Evolutionary conservation across 2,113 vertebrate species (phyloP).

Genomic region (Rhinolophus ferrumequinum): DNA sequence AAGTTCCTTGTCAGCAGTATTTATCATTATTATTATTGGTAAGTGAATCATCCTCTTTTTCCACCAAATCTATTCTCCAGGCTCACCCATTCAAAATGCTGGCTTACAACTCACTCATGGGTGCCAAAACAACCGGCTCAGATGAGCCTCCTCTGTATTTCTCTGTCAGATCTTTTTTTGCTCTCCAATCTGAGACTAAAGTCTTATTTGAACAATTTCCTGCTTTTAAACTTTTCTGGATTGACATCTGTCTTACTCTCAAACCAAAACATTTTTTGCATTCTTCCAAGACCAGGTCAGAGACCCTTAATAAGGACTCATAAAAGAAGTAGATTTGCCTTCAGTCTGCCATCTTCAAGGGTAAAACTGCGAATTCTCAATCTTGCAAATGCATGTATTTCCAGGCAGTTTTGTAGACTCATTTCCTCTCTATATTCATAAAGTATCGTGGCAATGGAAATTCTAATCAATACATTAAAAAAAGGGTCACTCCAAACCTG

Average conservation of each 20-base stretch:
- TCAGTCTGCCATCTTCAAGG: neutral
- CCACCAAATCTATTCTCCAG: constrained; percentile 77
- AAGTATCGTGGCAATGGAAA: constrained; percentile 38
- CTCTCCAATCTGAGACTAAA: constrained; percentile 54
- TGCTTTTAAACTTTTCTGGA: constrained; percentile 64
- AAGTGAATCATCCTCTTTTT: constrained; percentile 63
- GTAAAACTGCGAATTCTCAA: constrained; percentile 10
- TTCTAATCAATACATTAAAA: constrained; percentile 19
- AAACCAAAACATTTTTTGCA: constrained; percentile 62
- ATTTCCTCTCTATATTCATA: neutral
- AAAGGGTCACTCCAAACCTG: neutral
- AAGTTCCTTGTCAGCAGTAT: constrained; percentile 74
- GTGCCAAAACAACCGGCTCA: constrained; percentile 57
- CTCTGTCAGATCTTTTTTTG: constrained; percentile 52
- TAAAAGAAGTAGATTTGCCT: constrained; percentile 51
- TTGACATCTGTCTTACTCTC: constrained; percentile 71
- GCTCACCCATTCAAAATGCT: constrained; percentile 46
- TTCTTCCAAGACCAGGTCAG: constrained; percentile 60
- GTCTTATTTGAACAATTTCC: constrained; percentile 54
- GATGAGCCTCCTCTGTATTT: constrained; percentile 57
- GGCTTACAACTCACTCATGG: constrained; percentile 4
- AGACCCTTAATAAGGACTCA: constrained; percentile 59
- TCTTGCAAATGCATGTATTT: constrained; percentile 19
- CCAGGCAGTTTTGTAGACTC: neutral
- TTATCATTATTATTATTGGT: constrained; percentile 78